Evolutionary conservation across 2,113 vertebrate genomes (phyloP), one percentile per base, ranked within the genome.

Genomic region (Meleagris gallopavo): DNA sequence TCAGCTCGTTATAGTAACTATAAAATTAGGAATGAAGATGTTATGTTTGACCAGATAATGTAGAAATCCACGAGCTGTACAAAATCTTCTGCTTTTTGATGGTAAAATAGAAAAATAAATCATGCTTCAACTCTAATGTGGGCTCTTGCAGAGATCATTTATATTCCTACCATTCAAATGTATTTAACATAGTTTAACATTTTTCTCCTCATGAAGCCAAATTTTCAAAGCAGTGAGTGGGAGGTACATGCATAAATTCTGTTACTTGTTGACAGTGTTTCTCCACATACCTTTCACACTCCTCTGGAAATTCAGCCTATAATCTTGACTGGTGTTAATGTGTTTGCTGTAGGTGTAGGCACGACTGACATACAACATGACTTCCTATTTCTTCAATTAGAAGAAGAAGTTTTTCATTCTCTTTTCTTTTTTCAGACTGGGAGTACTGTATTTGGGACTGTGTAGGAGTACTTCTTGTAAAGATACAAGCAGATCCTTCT

Each of bases 171-270:
- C 58, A 94, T 83, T 46, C 76, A 85, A 48, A 84, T 38, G 45
- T 57, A 90, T 90, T 87, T 80, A 94, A 71, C 66, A 77, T 25
- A 90, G 66, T 81, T 96, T 75, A 95, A 83, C 83, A 83, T 90
- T 94, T 96, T 78, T 65, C 70, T 70, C 43, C 80, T 85, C 82
- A 77, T 3, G 45, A 92, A 69, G 83, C 69, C 91, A 88, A 41
- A 89, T 94, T 96, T 96, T 94, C 95, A 94, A 93, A 96, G 91
- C 67, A 79, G 36, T 24, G 36, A 92, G 89, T 90, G 38, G 86
- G 85, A 93, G 74, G 76, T 83, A 95, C 77, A 78, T 50, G 30
- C 25, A 89, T 77, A 85, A 96, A 96, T 95, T 93, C 83, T 90
- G 55, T 94, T 96, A 87, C 70, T 94, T 80, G 87, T 83, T 89